A percentile compares a stretch with the other conserved stretches of the same genome.
Evolutionary conservation across 2,113 vertebrate species (phyloP).

Genomic region (Romanogobio albipinnatus): DNA sequence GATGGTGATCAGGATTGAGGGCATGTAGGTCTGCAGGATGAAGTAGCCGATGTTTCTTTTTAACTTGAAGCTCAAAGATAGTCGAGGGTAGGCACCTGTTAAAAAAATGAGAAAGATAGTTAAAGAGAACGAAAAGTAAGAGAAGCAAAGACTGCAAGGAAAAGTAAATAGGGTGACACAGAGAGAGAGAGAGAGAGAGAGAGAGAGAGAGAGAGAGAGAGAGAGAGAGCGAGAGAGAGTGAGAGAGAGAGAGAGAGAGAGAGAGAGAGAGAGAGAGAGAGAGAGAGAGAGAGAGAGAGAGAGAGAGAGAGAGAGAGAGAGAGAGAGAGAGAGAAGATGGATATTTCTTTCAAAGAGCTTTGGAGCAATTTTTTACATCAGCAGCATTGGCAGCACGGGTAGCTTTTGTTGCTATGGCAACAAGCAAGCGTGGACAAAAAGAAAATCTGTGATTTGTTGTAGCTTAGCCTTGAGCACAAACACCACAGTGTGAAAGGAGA

Average conservation of each 20-base stretch:
- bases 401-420: slow-evolving; percentile 67
- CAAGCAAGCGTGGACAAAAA: slow-evolving; percentile 58
- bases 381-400: slow-evolving; percentile 59
- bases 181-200: too few relatives aligned
- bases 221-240: too few relatives aligned
- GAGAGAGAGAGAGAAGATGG: background rate
- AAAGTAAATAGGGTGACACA: background rate
- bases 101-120: slow-evolving; percentile 31
- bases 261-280: slow-evolving; percentile 23
- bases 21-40: slow-evolving; percentile 99
- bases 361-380: slow-evolving; percentile 53
- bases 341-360: slow-evolving; percentile 60
- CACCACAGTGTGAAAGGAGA: slow-evolving; percentile 32
- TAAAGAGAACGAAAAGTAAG: background rate
- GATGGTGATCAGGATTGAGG: slow-evolving; percentile 97
- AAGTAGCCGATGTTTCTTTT: slow-evolving; percentile 99
- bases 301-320: background rate
- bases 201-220: too few relatives aligned
- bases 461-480: slow-evolving; percentile 60
- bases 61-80: slow-evolving; percentile 96
- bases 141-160: slow-evolving; percentile 3
- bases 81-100: slow-evolving; percentile 94
- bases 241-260: too few relatives aligned
- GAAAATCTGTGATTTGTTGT: slow-evolving; percentile 56
- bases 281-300: background rate